Evolutionary conservation across 2,888 invertebrate species (phyloP), one percentile per base, ranked within the genome.

Genomic region (Macroteleia sp.): DNA sequence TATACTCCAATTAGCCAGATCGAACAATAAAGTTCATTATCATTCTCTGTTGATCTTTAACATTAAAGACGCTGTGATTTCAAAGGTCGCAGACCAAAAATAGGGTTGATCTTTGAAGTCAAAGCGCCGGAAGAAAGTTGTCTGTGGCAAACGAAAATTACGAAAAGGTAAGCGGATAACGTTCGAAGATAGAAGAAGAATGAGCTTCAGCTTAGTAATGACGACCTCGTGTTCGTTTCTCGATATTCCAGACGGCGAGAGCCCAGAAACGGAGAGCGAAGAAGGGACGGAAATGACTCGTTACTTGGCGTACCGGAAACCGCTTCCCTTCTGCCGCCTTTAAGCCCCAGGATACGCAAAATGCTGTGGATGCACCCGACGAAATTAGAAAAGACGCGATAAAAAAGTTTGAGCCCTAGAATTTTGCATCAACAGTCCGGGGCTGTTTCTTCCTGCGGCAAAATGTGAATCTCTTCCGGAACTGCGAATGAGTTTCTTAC

Each of bases 281-380:
- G 62, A 42, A 59, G 74, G 80, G 80, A 81, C 84, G 88, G 88
- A 88, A 88, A 87, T 88, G 87, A 88, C 86, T 89, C 89, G 88
- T 89, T 89, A 87, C 82, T 82, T 82, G 80, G 82, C 82, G 85
- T 82, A 84, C 88, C 87, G 89, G 88, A 88, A 89, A 87, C 88
- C 86, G 79, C 82, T 83, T 82, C 80, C 85, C 81, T 78, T 75
- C 71, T 78, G 70, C 28, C 64, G 56, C 50, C 62, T 62, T 48
- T 39, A 64, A 76, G 61, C 64, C 67, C 48, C 66, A 19, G 61
- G 42, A 59, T 66, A 56, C 52, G 59, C 59, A 50, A 57, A 62
- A 42, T 46, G 54, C 44, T 36, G 48, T 25, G 59, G 44, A 39
- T 57, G 46, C 52, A 25, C 64, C 42, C 30, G 54, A 30, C 46